Conservation (phyloP, 2,888 invertebrate genomes). For the Drosophila kanekoi region DNA sequence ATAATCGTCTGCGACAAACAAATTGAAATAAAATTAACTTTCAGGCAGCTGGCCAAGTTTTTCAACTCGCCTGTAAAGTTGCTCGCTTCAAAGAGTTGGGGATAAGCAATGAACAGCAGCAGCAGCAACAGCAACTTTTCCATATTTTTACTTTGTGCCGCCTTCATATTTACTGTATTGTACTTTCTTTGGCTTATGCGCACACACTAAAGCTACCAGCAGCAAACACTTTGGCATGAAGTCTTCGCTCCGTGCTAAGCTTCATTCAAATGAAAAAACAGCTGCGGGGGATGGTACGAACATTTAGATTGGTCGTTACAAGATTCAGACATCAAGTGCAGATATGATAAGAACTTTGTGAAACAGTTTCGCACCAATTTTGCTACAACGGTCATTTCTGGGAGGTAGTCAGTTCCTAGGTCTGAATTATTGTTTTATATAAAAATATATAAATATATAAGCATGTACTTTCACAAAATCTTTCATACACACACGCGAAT, state of each 20-base stretch:
- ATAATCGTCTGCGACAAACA: constrained; percentile 24
- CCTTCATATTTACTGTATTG: constrained; percentile 7
- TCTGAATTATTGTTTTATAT: too few relatives aligned
- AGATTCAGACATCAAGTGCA: background rate
- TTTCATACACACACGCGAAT: too few relatives aligned
- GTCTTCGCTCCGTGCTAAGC: constrained; percentile 5
- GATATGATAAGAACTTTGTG: background rate
- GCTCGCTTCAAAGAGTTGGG: background rate
- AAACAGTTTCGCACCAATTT: constrained; percentile 10
- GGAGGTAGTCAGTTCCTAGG: background rate
- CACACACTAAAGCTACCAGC: constrained; percentile 22
- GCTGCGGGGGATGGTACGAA: constrained; percentile 39
- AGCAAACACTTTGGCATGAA: constrained; percentile 16
- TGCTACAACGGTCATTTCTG: background rate
- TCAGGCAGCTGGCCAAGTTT: background rate
- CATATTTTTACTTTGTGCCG: background rate
- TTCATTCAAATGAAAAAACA: constrained; percentile 36
- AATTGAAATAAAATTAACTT: background rate
- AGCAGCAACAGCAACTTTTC: constrained; percentile 12
- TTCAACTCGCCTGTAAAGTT: constrained; percentile 35
- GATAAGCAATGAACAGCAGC: constrained; percentile 8
- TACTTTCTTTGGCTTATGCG: constrained; percentile 10
- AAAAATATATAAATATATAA: too few relatives aligned
- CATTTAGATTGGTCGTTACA: background rate
- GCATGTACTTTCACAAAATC: too few relatives aligned